A percentile compares a stretch with the other conserved stretches of the same genome.
phyloP scores from a whole-genome alignment of 2,113 vertebrate genomes.

The Notothenia coriiceps region DNA sequence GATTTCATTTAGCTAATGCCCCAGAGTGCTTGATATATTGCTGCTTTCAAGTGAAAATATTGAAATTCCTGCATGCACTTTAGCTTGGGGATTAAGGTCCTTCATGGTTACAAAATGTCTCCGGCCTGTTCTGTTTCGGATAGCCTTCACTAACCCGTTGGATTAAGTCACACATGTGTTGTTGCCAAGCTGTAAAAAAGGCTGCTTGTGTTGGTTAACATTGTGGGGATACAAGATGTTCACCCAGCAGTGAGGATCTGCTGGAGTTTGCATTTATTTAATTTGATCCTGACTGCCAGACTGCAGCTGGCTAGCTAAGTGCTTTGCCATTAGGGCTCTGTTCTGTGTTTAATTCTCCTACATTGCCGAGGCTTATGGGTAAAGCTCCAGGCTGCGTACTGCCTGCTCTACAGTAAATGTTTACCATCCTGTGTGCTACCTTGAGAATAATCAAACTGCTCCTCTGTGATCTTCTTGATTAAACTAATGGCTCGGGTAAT shows the following conservation, averaged over 20 bases:
- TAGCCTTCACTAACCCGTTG: slow-evolving; percentile 1
- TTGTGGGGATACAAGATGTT: slow-evolving; percentile 44
- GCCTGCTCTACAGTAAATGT: slow-evolving; percentile 63
- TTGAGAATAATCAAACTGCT: slow-evolving; percentile 50
- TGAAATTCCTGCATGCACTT: slow-evolving; percentile 8
- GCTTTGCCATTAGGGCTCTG: slow-evolving; percentile 66
- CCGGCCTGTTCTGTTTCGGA: not conserved
- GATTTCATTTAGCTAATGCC: slow-evolving; percentile 6
- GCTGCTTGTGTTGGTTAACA: slow-evolving; percentile 33
- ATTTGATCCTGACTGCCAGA: slow-evolving; percentile 64
- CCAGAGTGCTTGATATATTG: not conserved
- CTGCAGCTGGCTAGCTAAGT: slow-evolving; percentile 67
- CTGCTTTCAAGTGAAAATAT: not conserved
- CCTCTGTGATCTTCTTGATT: slow-evolving; percentile 50
- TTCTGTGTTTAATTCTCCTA: slow-evolving; percentile 66
- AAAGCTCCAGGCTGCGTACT: slow-evolving; percentile 43
- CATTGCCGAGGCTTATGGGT: slow-evolving; percentile 48
- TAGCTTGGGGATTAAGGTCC: not conserved
- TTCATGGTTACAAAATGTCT: not conserved
- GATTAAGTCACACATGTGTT: slow-evolving; percentile 13
- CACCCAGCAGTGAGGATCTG: slow-evolving; percentile 48
- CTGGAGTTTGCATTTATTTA: slow-evolving; percentile 67
- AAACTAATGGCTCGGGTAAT: slow-evolving; percentile 50
- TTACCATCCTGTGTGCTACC: slow-evolving; percentile 43
- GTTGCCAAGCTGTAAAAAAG: slow-evolving; percentile 26